Base-by-base conservation (phyloP, 2,888 invertebrate genomes). In the Nomada lathburiana region DNA sequence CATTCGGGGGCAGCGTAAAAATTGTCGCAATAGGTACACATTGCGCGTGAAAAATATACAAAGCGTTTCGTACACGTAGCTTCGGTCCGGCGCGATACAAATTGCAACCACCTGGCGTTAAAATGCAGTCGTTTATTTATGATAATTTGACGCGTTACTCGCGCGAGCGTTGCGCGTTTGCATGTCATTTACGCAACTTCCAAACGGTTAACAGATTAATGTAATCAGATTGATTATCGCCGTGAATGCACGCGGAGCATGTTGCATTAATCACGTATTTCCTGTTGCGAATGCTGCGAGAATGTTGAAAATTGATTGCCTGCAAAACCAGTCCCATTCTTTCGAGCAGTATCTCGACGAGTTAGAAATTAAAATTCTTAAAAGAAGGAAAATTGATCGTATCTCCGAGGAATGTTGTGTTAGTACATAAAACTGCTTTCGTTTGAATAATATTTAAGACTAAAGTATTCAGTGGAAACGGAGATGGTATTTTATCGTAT, bases 201-300 rank as follows among this genome's bases (percentile, higher is more conserved):
- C 50, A 67, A 80, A 55, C 57, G 55, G 71, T 76, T 71, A 78
- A 79, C 68, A 62, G 76, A 71, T 81, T 80, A 89, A 76, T 71
- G 29, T 42, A 65, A 62, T 52, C 65, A 47, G 57, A 70, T 73
- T 69, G 59, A 74, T 74, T 70, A 74, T 79, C 64, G 23, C 42
- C 59, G 20, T 13, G 64, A 71, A 71, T 76, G 62, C 64, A 67
- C 62, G 59, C 16, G 13, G 7, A 60, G n/a, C 53, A 13, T 23
- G 59, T 18, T 50, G 26, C 52, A 52, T 36, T 67, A 50, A 68
- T 74, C 67, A n/a, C 18, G 26, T n/a, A 50, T 64, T 44, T 29
- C 44, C 52, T 18, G 52, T 52, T 77, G 18, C 20, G 23, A 77
- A 52, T 60, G 44, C 16, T 18, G n/a, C 11, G 47, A 11, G 9